A percentile compares a stretch with the other conserved stretches of the same genome.
These are phyloP conservation scores for Sebastes jordani DNA, from an alignment of 2,797 vertebrate species.

Conservation along the genomic window DNA sequence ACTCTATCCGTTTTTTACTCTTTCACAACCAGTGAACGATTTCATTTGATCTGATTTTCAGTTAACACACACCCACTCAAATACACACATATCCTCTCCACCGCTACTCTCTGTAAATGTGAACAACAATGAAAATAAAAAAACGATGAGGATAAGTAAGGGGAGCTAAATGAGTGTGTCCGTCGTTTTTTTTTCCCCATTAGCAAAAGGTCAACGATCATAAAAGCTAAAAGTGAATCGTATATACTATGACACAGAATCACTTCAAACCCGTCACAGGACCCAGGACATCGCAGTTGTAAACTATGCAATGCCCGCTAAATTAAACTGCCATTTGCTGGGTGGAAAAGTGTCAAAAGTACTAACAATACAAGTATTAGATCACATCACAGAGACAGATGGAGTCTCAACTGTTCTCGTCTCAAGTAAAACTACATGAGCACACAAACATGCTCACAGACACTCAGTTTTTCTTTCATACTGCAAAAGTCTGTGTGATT, in stretches of 20 bases:
- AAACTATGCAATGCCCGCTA: neutral
- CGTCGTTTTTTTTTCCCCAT: neutral
- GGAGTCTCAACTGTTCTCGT: neutral
- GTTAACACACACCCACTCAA: slow-evolving; percentile 23
- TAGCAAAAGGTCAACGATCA: neutral
- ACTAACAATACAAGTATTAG: neutral
- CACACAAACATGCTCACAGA: neutral
- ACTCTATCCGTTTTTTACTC: neutral
- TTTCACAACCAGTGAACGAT: neutral
- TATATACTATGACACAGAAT: neutral
- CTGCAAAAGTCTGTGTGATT: slow-evolving; percentile 9
- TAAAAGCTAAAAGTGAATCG: neutral
- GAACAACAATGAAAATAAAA: neutral
- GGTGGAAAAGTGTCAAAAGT: neutral
- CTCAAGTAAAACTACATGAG: neutral
- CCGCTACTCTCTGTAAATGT: neutral
- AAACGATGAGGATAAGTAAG: neutral
- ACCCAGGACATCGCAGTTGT: neutral
- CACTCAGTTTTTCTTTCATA: neutral
- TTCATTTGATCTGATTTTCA: slow-evolving; percentile 15
- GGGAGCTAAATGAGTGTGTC: neutral
- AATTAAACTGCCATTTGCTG: neutral
- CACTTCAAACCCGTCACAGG: neutral
- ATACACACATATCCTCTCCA: slow-evolving; percentile 1
- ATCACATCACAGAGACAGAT: neutral